phyloP scores from a whole-genome alignment of 2,888 invertebrate species.

The Syrista parreyssii region DNA sequence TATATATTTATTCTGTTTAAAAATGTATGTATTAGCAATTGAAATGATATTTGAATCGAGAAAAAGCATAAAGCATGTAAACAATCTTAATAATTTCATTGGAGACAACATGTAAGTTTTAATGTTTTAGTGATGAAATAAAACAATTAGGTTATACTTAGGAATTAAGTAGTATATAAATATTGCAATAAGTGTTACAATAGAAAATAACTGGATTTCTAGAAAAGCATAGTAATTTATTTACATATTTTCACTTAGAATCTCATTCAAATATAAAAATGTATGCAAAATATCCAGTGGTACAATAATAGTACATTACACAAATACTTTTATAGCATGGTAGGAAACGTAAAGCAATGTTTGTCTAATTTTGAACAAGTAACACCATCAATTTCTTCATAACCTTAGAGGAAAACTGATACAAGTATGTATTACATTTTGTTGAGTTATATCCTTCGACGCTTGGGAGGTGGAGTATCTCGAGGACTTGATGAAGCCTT shows the following conservation, averaged over 20 bases:
- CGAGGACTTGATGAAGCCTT: conserved; percentile 62
- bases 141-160: background rate
- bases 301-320: background rate
- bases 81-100: background rate
- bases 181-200: background rate
- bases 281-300: background rate
- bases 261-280: conserved; percentile 7
- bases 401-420: background rate
- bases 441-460: conserved; percentile 55
- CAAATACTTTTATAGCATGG: background rate
- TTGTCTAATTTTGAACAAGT: background rate
- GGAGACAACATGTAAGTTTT: background rate
- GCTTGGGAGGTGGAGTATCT: conserved; percentile 62
- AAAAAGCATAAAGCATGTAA: too few relatives aligned
- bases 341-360: background rate
- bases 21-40: background rate
- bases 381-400: background rate
- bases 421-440: background rate
- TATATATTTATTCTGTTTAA: background rate
- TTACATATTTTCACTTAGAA: conserved; percentile 29
- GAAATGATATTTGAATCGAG: background rate
- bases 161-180: background rate
- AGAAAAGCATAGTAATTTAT: conserved; percentile 31
- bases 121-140: background rate
- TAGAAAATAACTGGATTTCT: conserved; percentile 2